Base-by-base conservation (phyloP, 2,888 invertebrate genomes). In the Leptothorax acervorum region DNA sequence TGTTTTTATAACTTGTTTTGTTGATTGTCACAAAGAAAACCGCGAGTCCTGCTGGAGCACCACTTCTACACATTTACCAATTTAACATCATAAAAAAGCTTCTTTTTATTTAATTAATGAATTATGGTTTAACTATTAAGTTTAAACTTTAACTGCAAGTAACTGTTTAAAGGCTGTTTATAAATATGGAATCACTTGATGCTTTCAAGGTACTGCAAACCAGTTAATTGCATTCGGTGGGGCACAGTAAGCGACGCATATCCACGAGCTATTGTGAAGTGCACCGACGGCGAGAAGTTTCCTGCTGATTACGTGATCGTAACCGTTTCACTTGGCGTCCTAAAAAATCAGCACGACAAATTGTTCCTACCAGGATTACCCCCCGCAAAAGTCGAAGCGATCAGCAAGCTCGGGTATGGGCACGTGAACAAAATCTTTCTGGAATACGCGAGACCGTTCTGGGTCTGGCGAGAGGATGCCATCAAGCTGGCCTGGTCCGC, bases 371-470 rank as follows among this genome's bases (percentile, higher is more conserved):
- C 98, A 0, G 95, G 96, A 8, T 95, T 98, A 65, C 97, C 98
- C 0, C 93, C 95, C 1, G 96, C 96, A 73, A 98, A 98, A 95
- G 94, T 97, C 87, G 96, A 96, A 89, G 97, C 98, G 0, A 97
- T 98, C 85, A 95, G 95, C 87, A 96, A 95, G 92, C 94, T 97
- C 85, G 97, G 98, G 4, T 97, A 96, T 92, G 98, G 98, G 3
- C 96, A 96, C 82, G 97, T 97, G 6, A 96, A 97, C 90, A 98
- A 97, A 95, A 96, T 98, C 81, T 98, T 97, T 93, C 95, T 98
- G n/a, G 97, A 97, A 93, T 98, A 97, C 92, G 95, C 96, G 5
- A 96, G 96, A 86, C 97, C 97, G 0, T 97, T 98, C 91, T 97
- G 97, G 96, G 96, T 96, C 0, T 97, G 97, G 95, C 96, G 96